Evolutionary conservation across 2,888 invertebrate genomes (phyloP), one percentile per base, ranked within the genome.

Genomic region (Ornithoptera alexandrae): DNA sequence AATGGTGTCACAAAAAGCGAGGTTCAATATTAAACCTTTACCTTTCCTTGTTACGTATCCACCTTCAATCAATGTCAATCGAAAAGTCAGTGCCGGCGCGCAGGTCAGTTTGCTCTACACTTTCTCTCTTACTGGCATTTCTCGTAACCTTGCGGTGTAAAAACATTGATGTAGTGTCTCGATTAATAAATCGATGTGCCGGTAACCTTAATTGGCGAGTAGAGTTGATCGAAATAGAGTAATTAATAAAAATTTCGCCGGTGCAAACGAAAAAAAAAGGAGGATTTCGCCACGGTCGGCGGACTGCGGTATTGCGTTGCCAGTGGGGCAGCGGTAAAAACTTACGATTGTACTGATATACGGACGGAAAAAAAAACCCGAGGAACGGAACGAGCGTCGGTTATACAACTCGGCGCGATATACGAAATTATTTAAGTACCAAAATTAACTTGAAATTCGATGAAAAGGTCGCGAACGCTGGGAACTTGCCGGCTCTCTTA

Each of bases 171-270:
- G 50, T 56, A 60, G 68, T 63, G 69, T 64, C 63, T 65, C 65
- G 62, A 59, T 59, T 65, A 71, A 71, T 68, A 58, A 59, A 67
- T 70, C 64, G 67, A 67, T 64, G 68, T 60, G 66, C 64, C 63
- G 59, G 62, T 65, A 62, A 72, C 71, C 71, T 69, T 72, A 72
- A 72, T 74, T 69, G 69, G 58, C 65, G 57, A 61, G 58, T 57
- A 64, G 58, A 72, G 56, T 68, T 71, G 71, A 72, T 71, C 72
- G 69, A 72, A 84, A 85, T 84, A 78, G 79, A 84, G 83, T 82
- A 78, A 84, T 85, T 85, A 84, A 84, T 84, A 64, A 81, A 79
- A 82, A 82, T 81, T 83, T 82, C 79, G 81, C 82, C 74, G 76
- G 76, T 74, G 78, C 75, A 78, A 67, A 15, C 67, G 72, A 73